These are phyloP conservation scores for Balanococcus diminutus DNA, from an alignment of 2,888 invertebrate genomes.

Conservation along the genomic window DNA sequence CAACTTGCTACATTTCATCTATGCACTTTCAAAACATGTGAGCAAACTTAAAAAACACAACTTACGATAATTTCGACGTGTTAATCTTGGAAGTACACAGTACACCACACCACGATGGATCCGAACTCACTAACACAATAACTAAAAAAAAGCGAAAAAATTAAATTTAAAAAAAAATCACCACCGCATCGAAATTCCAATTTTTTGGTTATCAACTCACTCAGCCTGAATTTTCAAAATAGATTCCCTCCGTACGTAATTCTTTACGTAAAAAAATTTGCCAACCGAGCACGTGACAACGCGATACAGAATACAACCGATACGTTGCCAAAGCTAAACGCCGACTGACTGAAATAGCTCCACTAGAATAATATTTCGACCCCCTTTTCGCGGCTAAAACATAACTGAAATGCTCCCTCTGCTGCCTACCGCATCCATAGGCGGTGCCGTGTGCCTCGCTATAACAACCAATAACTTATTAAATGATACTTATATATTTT, in stretches of 20 bases:
- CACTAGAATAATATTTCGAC: slow-evolving; percentile 2
- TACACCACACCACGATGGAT: not conserved
- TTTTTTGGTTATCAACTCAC: not conserved
- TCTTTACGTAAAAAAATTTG: not conserved
- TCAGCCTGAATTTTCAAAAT: not conserved
- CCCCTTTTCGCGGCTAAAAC: not conserved
- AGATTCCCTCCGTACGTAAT: not conserved
- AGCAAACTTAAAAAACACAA: not conserved
- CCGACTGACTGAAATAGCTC: slow-evolving; percentile 32
- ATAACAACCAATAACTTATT: slow-evolving; percentile 42
- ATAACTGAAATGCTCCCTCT: slow-evolving; percentile 2
- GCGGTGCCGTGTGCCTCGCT: not conserved
- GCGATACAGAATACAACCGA: not conserved
- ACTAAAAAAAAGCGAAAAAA: not conserved
- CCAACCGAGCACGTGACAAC: not conserved
- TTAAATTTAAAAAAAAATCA: too few species aligned
- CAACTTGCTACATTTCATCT: not conserved
- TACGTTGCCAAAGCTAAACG: slow-evolving; percentile 28
- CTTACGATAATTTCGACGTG: slow-evolving; percentile 14
- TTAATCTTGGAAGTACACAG: not conserved
- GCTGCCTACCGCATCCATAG: not conserved
- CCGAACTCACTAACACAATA: not conserved
- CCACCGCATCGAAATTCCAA: not conserved
- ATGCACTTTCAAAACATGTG: not conserved
- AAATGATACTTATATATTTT: slow-evolving; percentile 40